Percentiles rank a stretch among this genome's conserved stretches.
Evolutionary conservation across 2,888 invertebrate genomes (phyloP).

Genomic region (Chromoteleia sp.): DNA sequence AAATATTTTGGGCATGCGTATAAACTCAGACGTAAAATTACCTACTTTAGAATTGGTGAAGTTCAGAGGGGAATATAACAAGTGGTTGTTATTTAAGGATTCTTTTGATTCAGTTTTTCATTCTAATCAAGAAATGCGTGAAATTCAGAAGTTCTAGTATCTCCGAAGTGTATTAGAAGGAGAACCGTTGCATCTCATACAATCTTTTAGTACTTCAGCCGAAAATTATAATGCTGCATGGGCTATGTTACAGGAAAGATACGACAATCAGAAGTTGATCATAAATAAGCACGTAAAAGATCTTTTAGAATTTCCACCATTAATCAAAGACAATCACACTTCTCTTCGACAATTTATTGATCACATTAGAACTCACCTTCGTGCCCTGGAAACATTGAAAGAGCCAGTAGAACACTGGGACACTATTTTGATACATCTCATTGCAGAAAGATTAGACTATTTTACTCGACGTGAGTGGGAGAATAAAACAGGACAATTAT

Average conservation of each 20-base stretch:
- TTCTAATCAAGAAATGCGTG: conserved; percentile 37
- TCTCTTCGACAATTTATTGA: conserved; percentile 63
- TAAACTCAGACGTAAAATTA: no score
- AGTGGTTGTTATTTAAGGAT: conserved; percentile 58
- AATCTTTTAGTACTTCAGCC: conserved; percentile 40
- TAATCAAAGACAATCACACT: neutral
- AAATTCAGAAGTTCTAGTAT: conserved; percentile 64
- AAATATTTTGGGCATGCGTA: no score
- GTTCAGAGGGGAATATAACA: conserved; percentile 64
- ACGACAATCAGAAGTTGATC: conserved; percentile 69
- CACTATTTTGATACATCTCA: conserved; percentile 71
- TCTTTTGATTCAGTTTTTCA: conserved; percentile 54
- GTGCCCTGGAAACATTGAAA: conserved; percentile 69
- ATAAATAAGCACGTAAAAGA: conserved; percentile 69
- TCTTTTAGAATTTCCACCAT: conserved; percentile 39
- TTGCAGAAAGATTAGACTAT: conserved; percentile 72
- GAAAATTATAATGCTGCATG: conserved; percentile 65
- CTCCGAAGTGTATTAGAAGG: conserved; percentile 51
- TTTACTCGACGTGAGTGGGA: conserved; percentile 72
- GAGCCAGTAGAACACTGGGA: conserved; percentile 73
- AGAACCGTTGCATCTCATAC: conserved; percentile 48
- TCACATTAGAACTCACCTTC: conserved; percentile 56
- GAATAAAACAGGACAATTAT: conserved; percentile 2
- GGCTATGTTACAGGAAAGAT: conserved; percentile 36
- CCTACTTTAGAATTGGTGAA: conserved; percentile 23